phyloP scores from a whole-genome alignment of 2,888 invertebrate species.

The Ptycholaimellus sp. region DNA sequence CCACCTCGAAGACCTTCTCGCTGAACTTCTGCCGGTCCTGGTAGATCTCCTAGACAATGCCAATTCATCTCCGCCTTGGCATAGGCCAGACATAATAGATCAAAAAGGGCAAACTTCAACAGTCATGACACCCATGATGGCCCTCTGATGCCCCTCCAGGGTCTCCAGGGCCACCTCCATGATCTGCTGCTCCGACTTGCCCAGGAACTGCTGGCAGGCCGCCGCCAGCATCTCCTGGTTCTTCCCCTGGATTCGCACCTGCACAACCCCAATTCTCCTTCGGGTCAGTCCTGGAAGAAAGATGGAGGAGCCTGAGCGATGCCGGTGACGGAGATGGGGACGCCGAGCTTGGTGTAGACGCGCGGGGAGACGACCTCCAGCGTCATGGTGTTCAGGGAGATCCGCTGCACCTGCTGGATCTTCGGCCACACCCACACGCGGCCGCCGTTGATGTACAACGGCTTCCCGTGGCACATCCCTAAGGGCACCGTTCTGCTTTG shows the following conservation, averaged over 20 bases:
- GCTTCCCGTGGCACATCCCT: slow-evolving; percentile 88
- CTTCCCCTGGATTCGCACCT: slow-evolving; percentile 30
- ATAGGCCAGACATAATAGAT: too few relatives aligned
- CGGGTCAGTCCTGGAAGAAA: neutral
- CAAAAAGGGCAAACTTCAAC: slow-evolving; percentile 15
- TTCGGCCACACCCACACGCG: slow-evolving; percentile 89
- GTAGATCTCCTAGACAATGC: slow-evolving; percentile 65
- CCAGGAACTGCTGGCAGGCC: slow-evolving; percentile 30
- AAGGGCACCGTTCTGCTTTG: too few relatives aligned
- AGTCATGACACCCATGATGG: slow-evolving; percentile 32
- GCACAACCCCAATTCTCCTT: neutral
- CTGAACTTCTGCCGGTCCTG: slow-evolving; percentile 82
- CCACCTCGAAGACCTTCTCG: slow-evolving; percentile 68
- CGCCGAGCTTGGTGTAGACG: slow-evolving; percentile 83
- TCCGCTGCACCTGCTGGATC: slow-evolving; percentile 40
- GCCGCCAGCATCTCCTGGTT: slow-evolving; percentile 28
- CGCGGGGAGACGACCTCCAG: slow-evolving; percentile 79
- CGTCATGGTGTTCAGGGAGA: slow-evolving; percentile 88
- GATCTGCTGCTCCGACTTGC: slow-evolving; percentile 27
- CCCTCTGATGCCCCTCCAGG: slow-evolving; percentile 31
- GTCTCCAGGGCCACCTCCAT: slow-evolving; percentile 28
- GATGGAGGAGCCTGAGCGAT: slow-evolving; percentile 60
- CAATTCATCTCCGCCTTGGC: too few relatives aligned
- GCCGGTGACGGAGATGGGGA: slow-evolving; percentile 84
- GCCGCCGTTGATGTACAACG: slow-evolving; percentile 74